Evolutionary conservation across 2,888 invertebrate genomes (phyloP), one percentile per base, ranked within the genome.

Genomic region (Sclerodermus sp.): DNA sequence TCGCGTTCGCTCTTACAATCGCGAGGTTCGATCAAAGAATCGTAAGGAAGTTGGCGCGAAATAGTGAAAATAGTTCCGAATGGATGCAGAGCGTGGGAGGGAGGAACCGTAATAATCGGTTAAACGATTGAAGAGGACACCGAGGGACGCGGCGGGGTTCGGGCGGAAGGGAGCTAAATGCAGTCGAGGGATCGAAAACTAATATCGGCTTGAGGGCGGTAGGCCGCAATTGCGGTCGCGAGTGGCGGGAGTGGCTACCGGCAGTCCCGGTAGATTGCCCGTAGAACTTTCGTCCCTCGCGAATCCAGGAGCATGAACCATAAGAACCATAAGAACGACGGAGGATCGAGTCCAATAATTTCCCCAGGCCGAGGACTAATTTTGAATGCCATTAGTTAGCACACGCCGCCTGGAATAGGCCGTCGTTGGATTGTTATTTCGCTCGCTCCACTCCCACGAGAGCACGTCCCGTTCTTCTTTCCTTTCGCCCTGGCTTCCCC

Each of bases 301-400:
- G 53, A 56, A 51, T 55, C 56, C 57, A 52, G 51, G 47, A 45
- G 45, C 44, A 48, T 2, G 49, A 23, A 37, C 47, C 14, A 47
- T 40, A 45, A 45, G 52, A 13, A 15, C n/a, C n/a, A n/a, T n/a
- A n/a, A n/a, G n/a, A n/a, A n/a, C n/a, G n/a, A 46, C 45, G 52
- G 32, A 23, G 51, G 53, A 58, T 58, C 55, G 58, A 55, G 58
- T 66, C 62, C 68, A 73, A 74, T 72, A 73, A 73, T 74, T 75
- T 68, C 62, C 60, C 71, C 49, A 67, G 66, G 55, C 61, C 66
- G 62, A 71, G 71, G 73, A 73, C 75, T 75, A 77, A 77, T 77
- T 77, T 77, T 77, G 75, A 77, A 76, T 76, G 76, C 75, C 77
- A 77, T 77, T 77, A 77, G 73, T 75, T 74, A 72, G 68, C 71